These are phyloP conservation scores for Pongo abelii DNA, from an alignment of 2,113 vertebrate genomes.

Conservation along the genomic window DNA sequence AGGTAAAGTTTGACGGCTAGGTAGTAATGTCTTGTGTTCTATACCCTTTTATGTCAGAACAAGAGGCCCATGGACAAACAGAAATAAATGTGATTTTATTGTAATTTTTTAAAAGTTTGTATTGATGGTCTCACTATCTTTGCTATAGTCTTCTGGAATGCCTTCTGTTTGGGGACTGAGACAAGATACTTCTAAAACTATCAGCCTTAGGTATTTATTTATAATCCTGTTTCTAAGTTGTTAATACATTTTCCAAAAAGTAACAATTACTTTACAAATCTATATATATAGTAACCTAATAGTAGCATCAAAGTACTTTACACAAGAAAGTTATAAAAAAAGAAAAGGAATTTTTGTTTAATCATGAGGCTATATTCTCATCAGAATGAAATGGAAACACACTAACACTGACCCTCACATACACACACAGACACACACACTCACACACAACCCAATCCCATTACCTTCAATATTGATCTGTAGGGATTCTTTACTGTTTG, in stretches of 20 bases:
- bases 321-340: neutral
- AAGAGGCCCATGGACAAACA: neutral
- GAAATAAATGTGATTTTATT: neutral
- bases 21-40: neutral
- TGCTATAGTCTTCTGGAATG: neutral
- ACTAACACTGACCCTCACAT: neutral
- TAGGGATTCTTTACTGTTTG: slow-evolving; percentile 41
- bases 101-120: neutral
- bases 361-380: neutral
- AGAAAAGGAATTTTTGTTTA: neutral
- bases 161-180: neutral
- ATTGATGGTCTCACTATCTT: neutral
- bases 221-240: neutral
- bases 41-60: neutral
- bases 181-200: neutral
- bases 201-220: neutral
- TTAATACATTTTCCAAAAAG: neutral
- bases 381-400: neutral
- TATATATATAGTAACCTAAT: neutral
- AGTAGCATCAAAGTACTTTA: neutral
- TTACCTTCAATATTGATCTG: slow-evolving; percentile 72
- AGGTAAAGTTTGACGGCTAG: neutral
- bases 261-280: slow-evolving; percentile 20
- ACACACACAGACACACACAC: neutral
- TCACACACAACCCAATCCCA: neutral